These are phyloP conservation scores for Stigmatopora argus DNA, from an alignment of 2,113 vertebrate genomes.

Conservation along the genomic window DNA sequence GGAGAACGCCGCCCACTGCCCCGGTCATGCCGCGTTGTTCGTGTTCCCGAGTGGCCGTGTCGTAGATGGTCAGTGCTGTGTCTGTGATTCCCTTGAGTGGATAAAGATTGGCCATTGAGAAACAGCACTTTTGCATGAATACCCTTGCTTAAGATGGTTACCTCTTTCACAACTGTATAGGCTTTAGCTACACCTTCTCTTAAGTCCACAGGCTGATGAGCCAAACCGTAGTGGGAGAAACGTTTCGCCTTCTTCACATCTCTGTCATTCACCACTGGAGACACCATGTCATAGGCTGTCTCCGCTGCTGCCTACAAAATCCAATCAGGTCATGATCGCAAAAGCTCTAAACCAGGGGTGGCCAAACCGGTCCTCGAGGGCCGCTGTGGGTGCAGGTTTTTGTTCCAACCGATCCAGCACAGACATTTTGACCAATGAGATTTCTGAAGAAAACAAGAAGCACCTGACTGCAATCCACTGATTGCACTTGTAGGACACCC, in stretches of 20 bases:
- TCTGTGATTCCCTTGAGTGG: slow-evolving; percentile 83
- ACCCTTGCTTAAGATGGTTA: slow-evolving; percentile 40
- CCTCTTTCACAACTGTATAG: slow-evolving; percentile 95
- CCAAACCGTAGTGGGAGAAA: slow-evolving; percentile 81
- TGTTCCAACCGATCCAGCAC: no score
- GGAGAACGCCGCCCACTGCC: slow-evolving; percentile 91
- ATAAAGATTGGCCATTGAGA: slow-evolving; percentile 6
- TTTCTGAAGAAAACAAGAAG: no score
- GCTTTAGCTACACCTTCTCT: slow-evolving; percentile 96
- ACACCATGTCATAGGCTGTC: slow-evolving; percentile 97
- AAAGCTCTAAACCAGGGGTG: no score
- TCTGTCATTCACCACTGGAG: slow-evolving; percentile 82
- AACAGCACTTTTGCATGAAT: not conserved
- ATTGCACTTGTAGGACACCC: no score
- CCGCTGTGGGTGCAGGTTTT: no score
- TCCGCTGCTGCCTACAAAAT: slow-evolving; percentile 85
- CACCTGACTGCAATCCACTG: no score
- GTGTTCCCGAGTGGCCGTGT: slow-evolving; percentile 91
- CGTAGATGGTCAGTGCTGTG: slow-evolving; percentile 93
- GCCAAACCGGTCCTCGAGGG: no score
- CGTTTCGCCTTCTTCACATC: slow-evolving; percentile 81
- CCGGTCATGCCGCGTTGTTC: slow-evolving; percentile 95
- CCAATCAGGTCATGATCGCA: not conserved
- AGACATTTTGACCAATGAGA: no score
- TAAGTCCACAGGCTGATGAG: slow-evolving; percentile 92